Conservation (phyloP, 1,140 invertebrate genomes). For the Aleiodes sp. region DNA sequence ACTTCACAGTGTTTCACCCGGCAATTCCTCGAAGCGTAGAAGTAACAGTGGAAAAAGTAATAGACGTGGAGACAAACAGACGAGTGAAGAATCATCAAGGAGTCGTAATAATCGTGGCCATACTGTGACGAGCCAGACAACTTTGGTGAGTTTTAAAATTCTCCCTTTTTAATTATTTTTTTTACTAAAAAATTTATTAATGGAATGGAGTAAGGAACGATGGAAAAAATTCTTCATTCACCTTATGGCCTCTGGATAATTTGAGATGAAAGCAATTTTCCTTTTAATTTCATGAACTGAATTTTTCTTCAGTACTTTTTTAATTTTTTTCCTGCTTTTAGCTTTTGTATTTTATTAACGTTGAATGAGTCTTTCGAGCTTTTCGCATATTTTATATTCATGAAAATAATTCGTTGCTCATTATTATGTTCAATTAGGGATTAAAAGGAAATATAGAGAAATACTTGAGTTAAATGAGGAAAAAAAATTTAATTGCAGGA, state of each 20-base stretch:
- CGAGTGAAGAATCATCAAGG: conserved; percentile 52
- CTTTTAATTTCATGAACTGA: background rate
- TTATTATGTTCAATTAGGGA: no score
- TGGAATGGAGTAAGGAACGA: no score
- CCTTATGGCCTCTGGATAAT: background rate
- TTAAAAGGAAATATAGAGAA: no score
- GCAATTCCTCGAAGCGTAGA: conserved; percentile 70
- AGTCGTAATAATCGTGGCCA: conserved; percentile 52
- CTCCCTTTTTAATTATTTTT: no score
- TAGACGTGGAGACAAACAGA: conserved; percentile 58
- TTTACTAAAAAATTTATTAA: background rate
- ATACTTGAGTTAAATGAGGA: no score
- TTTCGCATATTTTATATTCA: no score
- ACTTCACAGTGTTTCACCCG: conserved; percentile 76
- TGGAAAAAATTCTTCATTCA: background rate
- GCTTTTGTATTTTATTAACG: background rate
- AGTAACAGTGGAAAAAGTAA: conserved; percentile 55
- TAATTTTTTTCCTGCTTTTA: conserved; percentile 6
- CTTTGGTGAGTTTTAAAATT: conserved; percentile 71
- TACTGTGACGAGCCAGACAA: conserved; percentile 73
- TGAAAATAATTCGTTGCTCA: no score
- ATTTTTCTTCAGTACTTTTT: background rate
- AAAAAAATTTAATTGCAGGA: no score
- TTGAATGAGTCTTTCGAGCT: no score
- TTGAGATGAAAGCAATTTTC: conserved; percentile 3